Evolutionary conservation across 2,888 invertebrate species (phyloP).

Genomic region (Polietes domitor): DNA sequence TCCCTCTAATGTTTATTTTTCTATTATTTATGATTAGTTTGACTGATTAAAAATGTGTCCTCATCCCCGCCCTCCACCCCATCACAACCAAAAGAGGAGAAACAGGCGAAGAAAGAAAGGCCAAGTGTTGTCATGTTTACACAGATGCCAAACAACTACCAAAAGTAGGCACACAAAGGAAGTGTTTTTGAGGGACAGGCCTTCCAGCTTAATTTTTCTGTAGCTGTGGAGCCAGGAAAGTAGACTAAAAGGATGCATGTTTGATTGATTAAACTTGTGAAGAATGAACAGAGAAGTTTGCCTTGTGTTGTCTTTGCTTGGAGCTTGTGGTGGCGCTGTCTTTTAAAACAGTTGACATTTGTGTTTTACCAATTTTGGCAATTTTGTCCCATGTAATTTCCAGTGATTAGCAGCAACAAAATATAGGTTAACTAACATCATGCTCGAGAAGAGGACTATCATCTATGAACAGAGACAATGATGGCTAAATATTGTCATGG

Average conservation of each 20-base stretch:
- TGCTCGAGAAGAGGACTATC: too few relatives aligned
- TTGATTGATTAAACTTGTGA: conserved; percentile 22
- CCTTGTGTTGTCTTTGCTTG: neutral
- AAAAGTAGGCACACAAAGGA: neutral
- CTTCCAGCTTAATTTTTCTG: neutral
- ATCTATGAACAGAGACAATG: too few relatives aligned
- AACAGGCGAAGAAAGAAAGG: too few relatives aligned
- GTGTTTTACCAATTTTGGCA: conserved; percentile 10
- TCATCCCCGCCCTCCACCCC: too few relatives aligned
- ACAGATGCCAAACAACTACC: neutral
- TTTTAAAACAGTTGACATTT: conserved; percentile 14
- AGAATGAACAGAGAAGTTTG: neutral
- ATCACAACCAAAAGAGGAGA: too few relatives aligned
- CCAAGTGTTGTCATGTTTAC: neutral
- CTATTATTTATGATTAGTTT: conserved; percentile 20
- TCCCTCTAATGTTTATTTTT: neutral
- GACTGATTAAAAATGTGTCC: neutral
- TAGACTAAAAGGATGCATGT: neutral
- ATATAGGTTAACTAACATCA: too few relatives aligned
- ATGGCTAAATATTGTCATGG: too few relatives aligned
- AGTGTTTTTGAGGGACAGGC: neutral
- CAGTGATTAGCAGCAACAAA: neutral
- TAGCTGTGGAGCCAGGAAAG: neutral
- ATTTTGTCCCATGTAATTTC: conserved; percentile 10
- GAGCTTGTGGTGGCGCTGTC: neutral